Evolutionary conservation across 1,140 invertebrate genomes (phyloP).

Genomic region (Frieseomelitta varia): DNA sequence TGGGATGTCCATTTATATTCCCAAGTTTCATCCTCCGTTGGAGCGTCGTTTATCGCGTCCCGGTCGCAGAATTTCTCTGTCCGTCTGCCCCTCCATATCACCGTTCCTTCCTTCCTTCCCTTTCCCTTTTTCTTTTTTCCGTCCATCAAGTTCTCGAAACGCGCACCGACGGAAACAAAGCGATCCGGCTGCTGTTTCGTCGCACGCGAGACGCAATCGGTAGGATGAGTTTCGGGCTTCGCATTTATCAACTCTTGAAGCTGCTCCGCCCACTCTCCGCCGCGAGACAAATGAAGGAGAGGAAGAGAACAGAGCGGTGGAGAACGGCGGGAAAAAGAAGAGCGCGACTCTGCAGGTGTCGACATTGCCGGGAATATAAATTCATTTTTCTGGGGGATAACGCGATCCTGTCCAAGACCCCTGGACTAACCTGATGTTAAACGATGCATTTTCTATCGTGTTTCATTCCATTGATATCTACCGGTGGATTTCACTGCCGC

Average conservation of each 20-base stretch:
- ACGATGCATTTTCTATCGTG: conserved; percentile 56
- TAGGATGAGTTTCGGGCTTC: conserved; percentile 68
- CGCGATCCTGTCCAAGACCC: background rate
- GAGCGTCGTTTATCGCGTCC: conserved; percentile 31
- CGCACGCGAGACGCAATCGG: conserved; percentile 67
- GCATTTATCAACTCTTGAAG: conserved; percentile 71
- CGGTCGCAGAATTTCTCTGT: conserved; percentile 17
- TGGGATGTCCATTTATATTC: background rate
- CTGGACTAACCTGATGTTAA: conserved; percentile 48
- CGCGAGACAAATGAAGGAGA: conserved; percentile 68
- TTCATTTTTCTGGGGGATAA: conserved; percentile 59
- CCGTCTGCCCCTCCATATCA: conserved; percentile 18
- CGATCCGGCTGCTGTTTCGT: conserved; percentile 52
- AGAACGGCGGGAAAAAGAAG: conserved; percentile 40
- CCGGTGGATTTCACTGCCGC: background rate
- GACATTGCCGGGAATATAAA: conserved; percentile 51
- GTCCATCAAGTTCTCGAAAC: conserved; percentile 44
- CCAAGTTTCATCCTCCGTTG: background rate
- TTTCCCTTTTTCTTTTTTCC: conserved; percentile 17
- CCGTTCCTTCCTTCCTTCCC: background rate
- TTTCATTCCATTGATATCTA: conserved; percentile 22
- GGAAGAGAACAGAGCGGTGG: conserved; percentile 6
- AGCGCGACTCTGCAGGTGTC: conserved; percentile 14
- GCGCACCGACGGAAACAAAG: conserved; percentile 57
- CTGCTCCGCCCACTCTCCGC: conserved; percentile 23